phyloP scores from a whole-genome alignment of 2,113 vertebrate genomes.

The Cervus canadensis region DNA sequence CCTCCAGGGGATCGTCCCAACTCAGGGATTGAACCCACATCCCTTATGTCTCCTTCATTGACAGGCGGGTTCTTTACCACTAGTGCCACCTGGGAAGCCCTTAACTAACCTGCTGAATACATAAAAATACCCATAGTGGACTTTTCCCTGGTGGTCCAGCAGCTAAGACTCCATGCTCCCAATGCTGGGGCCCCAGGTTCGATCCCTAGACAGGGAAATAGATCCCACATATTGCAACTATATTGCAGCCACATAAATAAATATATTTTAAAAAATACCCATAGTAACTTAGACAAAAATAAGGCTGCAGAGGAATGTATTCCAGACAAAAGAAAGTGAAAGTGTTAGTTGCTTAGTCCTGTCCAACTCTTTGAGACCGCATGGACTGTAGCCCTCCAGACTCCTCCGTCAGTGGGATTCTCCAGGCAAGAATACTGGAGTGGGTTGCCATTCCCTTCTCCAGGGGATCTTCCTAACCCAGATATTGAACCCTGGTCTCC shows the following conservation, averaged over 20 bases:
- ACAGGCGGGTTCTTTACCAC: background rate
- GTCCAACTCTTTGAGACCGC: background rate
- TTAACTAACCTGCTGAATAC: background rate
- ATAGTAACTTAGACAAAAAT: background rate
- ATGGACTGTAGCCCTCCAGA: background rate
- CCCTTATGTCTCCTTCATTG: background rate
- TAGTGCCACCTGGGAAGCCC: background rate
- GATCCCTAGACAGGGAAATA: background rate
- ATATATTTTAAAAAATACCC: background rate
- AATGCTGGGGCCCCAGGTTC: background rate
- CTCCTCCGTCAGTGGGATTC: background rate
- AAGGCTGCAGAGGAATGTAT: background rate
- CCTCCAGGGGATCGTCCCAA: background rate
- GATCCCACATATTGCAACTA: background rate
- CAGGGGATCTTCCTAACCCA: background rate
- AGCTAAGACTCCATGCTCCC: background rate
- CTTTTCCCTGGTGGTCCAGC: background rate
- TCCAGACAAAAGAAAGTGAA: background rate
- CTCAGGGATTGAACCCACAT: background rate
- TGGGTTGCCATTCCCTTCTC: background rate
- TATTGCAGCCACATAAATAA: background rate
- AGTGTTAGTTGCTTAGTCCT: background rate
- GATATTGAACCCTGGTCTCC: background rate
- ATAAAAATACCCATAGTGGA: background rate
- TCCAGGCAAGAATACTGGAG: background rate